phyloP scores from a whole-genome alignment of 2,888 invertebrate species.

The Scaptomyza polygonia region DNA sequence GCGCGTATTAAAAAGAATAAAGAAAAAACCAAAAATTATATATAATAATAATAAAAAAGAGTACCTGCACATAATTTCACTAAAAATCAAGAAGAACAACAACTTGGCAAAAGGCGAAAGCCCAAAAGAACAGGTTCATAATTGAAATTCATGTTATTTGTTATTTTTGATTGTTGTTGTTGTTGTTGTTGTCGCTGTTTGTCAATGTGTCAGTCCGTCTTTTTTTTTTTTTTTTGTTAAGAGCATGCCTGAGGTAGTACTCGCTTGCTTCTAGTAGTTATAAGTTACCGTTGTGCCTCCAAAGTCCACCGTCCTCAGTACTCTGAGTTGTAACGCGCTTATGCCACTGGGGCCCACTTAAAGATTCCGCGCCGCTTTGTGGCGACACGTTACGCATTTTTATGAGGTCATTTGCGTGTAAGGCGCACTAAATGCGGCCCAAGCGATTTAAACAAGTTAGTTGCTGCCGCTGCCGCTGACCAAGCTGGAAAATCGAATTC shows the following conservation, averaged over 20 bases:
- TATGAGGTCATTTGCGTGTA: constrained; percentile 80
- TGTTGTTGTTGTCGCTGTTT: constrained; percentile 44
- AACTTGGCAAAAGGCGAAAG: constrained; percentile 43
- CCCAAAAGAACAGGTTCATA: constrained; percentile 79
- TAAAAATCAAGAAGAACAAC: constrained; percentile 13
- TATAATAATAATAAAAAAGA: constrained; percentile 32
- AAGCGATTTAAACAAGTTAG: constrained; percentile 1
- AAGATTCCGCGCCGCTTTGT: constrained; percentile 73
- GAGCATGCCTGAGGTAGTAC: constrained; percentile 38
- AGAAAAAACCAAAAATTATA: constrained; percentile 14
- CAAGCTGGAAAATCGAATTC: constrained; percentile 59
- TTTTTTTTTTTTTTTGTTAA: too few species aligned
- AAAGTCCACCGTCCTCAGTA: constrained; percentile 37
- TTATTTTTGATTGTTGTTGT: constrained; percentile 9
- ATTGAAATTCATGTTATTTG: constrained; percentile 74
- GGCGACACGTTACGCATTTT: constrained; percentile 74
- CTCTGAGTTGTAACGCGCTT: constrained; percentile 44
- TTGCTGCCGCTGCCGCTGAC: constrained; percentile 21
- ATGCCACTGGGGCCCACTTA: constrained; percentile 64
- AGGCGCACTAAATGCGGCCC: constrained; percentile 78
- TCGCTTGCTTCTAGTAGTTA: constrained; percentile 29
- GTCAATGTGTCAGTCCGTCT: constrained; percentile 62
- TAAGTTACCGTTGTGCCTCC: constrained; percentile 66
- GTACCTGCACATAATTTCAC: constrained; percentile 69
- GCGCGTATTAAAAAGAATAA: constrained; percentile 49